A percentile compares a stretch with the other conserved stretches of the same genome.
phyloP scores from a whole-genome alignment of 1,140 invertebrate genomes.

The Plodia interpunctella region DNA sequence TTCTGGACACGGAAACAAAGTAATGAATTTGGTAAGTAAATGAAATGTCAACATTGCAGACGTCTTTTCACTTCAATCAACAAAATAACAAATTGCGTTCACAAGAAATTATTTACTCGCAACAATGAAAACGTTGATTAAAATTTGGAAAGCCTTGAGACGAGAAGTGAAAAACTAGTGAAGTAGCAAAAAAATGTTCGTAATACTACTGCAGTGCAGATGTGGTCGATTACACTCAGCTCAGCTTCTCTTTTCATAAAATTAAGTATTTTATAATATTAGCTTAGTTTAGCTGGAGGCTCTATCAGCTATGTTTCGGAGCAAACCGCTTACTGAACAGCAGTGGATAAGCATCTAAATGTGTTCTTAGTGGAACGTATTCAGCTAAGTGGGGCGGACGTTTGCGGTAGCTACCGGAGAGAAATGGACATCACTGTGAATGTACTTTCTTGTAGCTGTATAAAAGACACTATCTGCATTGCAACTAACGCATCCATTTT shows the following conservation, averaged over 20 bases:
- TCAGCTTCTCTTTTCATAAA: too few relatives aligned
- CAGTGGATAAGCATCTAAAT: background rate
- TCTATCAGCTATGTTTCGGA: background rate
- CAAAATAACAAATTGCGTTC: background rate
- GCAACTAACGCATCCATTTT: background rate
- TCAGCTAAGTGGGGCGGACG: background rate
- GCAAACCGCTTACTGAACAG: background rate
- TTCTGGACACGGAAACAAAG: background rate
- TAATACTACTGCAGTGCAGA: too few relatives aligned
- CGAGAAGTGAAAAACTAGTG: background rate
- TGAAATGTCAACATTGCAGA: background rate
- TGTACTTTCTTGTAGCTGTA: background rate
- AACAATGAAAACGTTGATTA: background rate
- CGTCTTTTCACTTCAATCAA: constrained; percentile 5
- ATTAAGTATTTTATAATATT: too few relatives aligned
- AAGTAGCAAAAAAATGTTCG: too few relatives aligned
- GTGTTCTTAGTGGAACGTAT: background rate
- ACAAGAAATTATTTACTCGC: background rate
- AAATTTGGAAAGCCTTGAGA: background rate
- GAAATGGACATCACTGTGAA: background rate
- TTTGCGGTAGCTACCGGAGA: background rate
- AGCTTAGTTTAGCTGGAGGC: too few relatives aligned
- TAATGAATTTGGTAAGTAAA: constrained; percentile 1
- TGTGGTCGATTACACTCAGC: too few relatives aligned
- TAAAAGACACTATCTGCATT: constrained; percentile 4